Base-by-base conservation (phyloP, 1,140 invertebrate species). In the Teleopsis dalmanni region DNA sequence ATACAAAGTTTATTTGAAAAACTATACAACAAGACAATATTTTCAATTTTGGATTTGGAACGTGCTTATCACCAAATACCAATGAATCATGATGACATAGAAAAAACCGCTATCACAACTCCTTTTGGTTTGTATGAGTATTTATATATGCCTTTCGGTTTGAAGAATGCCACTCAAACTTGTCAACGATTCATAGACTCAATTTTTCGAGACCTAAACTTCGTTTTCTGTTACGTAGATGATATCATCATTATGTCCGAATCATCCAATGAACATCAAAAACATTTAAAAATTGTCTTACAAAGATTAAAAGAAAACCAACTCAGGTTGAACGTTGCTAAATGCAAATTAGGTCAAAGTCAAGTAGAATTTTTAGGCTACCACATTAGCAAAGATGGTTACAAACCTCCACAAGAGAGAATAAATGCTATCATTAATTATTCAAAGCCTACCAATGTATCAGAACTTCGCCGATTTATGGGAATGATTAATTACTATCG, bases 231-330 rank as follows among this genome's bases (percentile, higher is more conserved):
- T 5, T 43, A 43, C 27, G 21, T 31, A 5, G 47, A 48, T 51
- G 78, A 80, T 54, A 68, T 81, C 25, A 56, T 79, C 2, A 57
- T 79, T 4, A 72, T 18, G 36, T 71, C 61, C 1, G 49, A 48
- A 36, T 41, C 43, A 22, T 44, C 47, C 14, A 50, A 62, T 26
- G 53, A 69, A 45, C 70, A 72, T 49, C 5, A 43, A 0, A 2
- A 50, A 23, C 59, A 71, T 42, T 45, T 65, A 9, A 21, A 49
- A 14, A 19, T 42, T 11, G 27, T 65, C 1, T 62, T 60, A 16
- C 11, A 43, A 10, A 38, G 56, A 29, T 29, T 63, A n/a, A 13
- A 26, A 25, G 33, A 61, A 16, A 48, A 57, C 34, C 58, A 62
- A 13, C 19, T 67, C 7, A 22, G 56, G 1, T 53, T 64, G 11